Conservation (phyloP, 92 coral and sea anemone genomes). For the Umimayanthus kanabou region DNA sequence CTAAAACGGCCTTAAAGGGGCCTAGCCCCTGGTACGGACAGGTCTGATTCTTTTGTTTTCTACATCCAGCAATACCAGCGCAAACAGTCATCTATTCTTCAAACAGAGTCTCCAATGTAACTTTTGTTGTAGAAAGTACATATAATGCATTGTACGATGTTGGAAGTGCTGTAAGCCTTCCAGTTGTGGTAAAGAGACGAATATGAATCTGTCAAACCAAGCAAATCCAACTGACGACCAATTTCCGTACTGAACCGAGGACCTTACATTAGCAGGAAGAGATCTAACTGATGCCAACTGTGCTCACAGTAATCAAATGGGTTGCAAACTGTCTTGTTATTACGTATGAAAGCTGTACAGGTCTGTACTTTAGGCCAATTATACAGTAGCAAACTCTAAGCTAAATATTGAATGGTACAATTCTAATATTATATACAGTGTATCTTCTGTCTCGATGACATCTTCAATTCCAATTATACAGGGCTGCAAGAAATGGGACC, state of each 20-base stretch:
- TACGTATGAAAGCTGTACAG: background rate
- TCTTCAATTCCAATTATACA: slow-evolving; percentile 84
- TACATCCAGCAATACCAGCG: too few species aligned
- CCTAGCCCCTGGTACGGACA: too few species aligned
- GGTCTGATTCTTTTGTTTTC: too few species aligned
- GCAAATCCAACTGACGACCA: too few species aligned
- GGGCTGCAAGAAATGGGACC: slow-evolving; percentile 59
- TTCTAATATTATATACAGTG: slow-evolving; percentile 83
- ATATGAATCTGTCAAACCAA: too few species aligned
- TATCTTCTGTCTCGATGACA: slow-evolving; percentile 79
- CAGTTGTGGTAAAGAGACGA: too few species aligned
- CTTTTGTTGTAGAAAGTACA: too few species aligned
- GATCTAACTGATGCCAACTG: background rate
- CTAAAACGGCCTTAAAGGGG: too few species aligned
- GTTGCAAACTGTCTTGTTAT: background rate
- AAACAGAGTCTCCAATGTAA: too few species aligned
- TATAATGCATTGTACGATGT: too few species aligned
- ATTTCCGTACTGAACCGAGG: background rate
- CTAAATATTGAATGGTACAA: slow-evolving; percentile 59
- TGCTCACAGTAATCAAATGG: background rate
- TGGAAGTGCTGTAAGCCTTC: too few species aligned
- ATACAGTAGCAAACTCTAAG: background rate
- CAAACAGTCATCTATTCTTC: too few species aligned
- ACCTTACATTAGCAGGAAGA: background rate
- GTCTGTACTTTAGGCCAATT: background rate